Conservation (phyloP, 2,888 invertebrate species). For the Ernsta delagoae region DNA sequence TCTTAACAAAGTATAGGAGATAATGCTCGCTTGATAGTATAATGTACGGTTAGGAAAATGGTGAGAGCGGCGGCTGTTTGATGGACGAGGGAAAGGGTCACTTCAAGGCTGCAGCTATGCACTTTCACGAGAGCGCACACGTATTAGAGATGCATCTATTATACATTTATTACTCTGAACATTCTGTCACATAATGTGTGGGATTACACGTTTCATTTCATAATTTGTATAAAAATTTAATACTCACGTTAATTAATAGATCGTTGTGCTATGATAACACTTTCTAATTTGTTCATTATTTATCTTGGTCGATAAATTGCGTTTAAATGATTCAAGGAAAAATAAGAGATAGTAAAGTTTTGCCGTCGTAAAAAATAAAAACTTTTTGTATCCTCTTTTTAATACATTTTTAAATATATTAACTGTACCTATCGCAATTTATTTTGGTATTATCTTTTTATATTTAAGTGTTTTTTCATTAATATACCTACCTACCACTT, state of each 20-base stretch:
- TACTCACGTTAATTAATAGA: slow-evolving; percentile 1
- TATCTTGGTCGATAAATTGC: neutral
- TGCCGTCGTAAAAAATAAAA: too few relatives aligned
- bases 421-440: too few relatives aligned
- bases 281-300: neutral
- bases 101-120: slow-evolving; percentile 77
- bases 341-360: too few relatives aligned
- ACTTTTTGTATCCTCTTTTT: too few relatives aligned
- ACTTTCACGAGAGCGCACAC: slow-evolving; percentile 75
- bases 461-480: too few relatives aligned
- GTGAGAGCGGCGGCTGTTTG: slow-evolving; percentile 68
- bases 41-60: slow-evolving; percentile 72
- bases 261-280: neutral
- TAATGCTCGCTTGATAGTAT: slow-evolving; percentile 74
- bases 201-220: slow-evolving; percentile 8
- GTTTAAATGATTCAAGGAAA: too few relatives aligned
- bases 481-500: too few relatives aligned
- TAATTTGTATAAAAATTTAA: slow-evolving; percentile 10
- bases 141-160: slow-evolving; percentile 70
- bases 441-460: too few relatives aligned
- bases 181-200: slow-evolving; percentile 16
- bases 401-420: too few relatives aligned
- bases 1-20: slow-evolving; percentile 59
- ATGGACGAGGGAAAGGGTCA: slow-evolving; percentile 82
- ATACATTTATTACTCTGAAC: slow-evolving; percentile 46